Base-by-base conservation (phyloP, 2,113 vertebrate species). In the Dipodomys stephensi region DNA sequence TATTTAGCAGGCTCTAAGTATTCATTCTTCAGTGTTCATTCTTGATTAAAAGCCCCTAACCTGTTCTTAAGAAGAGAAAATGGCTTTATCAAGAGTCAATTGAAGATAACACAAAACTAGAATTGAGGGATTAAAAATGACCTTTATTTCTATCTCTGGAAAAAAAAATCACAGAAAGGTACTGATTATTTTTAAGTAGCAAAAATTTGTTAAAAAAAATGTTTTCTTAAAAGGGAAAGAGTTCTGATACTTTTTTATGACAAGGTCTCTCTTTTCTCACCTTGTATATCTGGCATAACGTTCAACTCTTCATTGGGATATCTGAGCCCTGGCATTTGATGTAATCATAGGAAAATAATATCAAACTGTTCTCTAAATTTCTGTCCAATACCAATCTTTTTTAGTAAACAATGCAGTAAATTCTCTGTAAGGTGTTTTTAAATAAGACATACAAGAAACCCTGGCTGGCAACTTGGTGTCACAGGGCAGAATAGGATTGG, bases 61-160 rank as follows among this genome's bases (percentile, higher is more conserved):
- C 62, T 68, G 28, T 92, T 76, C 68, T 18, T 39, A 85, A 23
- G 91, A 87, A 49, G 91, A 69, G 23, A 95, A 68, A 86, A 72
- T 72, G 44, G 49, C 0, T 95, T 92, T 94, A 87, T 94, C 82
- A 86, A 90, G 72, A 91, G 32, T 73, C 57, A 82, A 92, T 95
- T 79, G 0, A 4, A 80, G 84, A 96, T 86, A 90, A 86, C n/a
- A 60, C 46, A 62, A 87, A 94, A 83, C n/a, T 92, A 68, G 84
- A 94, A 90, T 82, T 93, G 68, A 39, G 44, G 28, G 64, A 80
- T 88, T 88, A 73, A 94, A 95, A 87, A 68, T 69, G 78, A 80
- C 82, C 72, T 96, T 94, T 92, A 79, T 91, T 90, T 94, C 73
- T 69, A 68, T 60, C 49, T 82, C 77, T 73, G 25, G 67, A 94